Percentiles rank a stretch among this genome's conserved stretches.
These are phyloP conservation scores for Pammene aurita DNA, from an alignment of 2,888 invertebrate genomes.

Conservation along the genomic window DNA sequence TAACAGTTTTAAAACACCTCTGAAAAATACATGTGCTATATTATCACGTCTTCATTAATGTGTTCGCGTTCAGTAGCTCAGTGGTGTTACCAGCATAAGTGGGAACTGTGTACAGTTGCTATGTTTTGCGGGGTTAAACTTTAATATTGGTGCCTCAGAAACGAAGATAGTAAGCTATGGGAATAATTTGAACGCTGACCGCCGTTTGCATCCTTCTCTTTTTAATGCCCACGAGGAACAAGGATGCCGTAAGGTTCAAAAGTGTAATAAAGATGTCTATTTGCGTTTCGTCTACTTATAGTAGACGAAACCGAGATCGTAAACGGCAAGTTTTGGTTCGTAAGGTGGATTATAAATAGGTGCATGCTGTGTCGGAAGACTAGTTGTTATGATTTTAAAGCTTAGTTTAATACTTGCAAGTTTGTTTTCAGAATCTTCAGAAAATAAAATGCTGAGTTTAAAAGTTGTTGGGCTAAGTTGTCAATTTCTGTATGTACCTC, in stretches of 20 bases:
- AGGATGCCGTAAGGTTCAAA: constrained; percentile 51
- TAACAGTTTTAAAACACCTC: constrained; percentile 3
- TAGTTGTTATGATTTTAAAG: constrained; percentile 5
- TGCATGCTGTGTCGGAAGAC: neutral
- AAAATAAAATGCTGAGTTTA: neutral
- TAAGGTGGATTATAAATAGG: constrained; percentile 42
- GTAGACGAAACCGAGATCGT: constrained; percentile 57
- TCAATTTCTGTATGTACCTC: too few species aligned
- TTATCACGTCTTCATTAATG: constrained; percentile 14
- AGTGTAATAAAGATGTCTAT: constrained; percentile 61
- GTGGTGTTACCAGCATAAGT: constrained; percentile 7
- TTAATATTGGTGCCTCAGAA: neutral
- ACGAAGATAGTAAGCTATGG: neutral
- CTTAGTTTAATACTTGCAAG: neutral
- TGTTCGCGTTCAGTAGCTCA: constrained; percentile 29
- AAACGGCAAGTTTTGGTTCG: constrained; percentile 44
- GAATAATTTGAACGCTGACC: constrained; percentile 48
- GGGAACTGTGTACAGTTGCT: constrained; percentile 16
- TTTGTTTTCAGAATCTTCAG: neutral
- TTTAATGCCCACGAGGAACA: constrained; percentile 50
- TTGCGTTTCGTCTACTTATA: constrained; percentile 58
- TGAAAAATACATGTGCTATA: neutral
- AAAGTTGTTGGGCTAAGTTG: too few species aligned
- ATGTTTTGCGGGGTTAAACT: neutral
- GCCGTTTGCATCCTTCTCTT: constrained; percentile 55